Evolutionary conservation across 2,797 vertebrate species (phyloP), one percentile per base, ranked within the genome.

Genomic region (Semotilus atromaculatus): DNA sequence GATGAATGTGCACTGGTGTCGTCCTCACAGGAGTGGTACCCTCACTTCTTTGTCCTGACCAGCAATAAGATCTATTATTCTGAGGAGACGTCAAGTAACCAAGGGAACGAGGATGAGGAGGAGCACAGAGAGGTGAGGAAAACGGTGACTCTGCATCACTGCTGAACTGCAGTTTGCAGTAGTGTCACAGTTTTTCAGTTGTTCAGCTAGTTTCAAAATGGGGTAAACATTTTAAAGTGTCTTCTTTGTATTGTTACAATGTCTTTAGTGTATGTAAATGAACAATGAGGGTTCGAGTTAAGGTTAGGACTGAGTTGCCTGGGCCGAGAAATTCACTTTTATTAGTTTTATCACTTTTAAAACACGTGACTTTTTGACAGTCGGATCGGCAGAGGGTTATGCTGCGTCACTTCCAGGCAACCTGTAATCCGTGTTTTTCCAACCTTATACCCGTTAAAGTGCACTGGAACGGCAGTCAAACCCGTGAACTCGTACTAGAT

Each of bases 61-160:
- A 99, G 96, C 95, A 98, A 93, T 91, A 99, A 98, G 92, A 98
- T 99, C 92, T 99, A 99, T 91, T 99, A 99, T 91, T 99, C 98
- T 0, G 98, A 97, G 76, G 98, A 99, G 91, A 99, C 97, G 43
- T 96, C 95, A 60, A 97, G 88, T 86, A 97, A 97, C 92, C 97
- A 97, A 90, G 96, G 97, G 79, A 99, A 98, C 0, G 98, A 99
- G 79, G 98, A 99, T 10, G 98, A 99, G 83, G 98, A 99, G 89
- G 98, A 99, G 87, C 97, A 98, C 85, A 96, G 97, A 88, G 98
- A 99, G 96, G 98, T 98, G 92, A 92, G 96, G 84, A 58, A 82
- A 40, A 5, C 31, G 3, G 31, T 31, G 31, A 31, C 31, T 34
- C 34, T 34, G 34, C 34, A 34, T 34, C 34, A 34, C 34, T 34